These are phyloP conservation scores for Stercorarius parasiticus DNA, from an alignment of 2,113 vertebrate species.

Conservation along the genomic window DNA sequence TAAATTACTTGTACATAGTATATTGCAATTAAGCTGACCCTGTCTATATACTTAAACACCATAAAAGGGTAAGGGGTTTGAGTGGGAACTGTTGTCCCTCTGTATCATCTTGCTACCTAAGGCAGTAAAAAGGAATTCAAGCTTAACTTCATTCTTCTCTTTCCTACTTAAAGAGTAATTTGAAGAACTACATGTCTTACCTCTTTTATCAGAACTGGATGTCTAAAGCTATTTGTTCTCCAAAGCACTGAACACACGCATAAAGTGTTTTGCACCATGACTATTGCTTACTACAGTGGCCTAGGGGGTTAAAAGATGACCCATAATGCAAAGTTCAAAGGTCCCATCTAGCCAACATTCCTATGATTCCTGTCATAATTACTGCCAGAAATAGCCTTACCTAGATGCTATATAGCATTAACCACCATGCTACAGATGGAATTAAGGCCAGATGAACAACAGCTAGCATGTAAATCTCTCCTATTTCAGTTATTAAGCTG, in stretches of 20 bases:
- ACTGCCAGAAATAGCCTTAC: not conserved
- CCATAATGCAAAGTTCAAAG: not conserved
- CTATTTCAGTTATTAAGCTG: not conserved
- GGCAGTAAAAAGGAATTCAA: not conserved
- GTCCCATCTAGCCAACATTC: not conserved
- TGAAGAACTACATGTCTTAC: not conserved
- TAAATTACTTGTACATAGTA: not conserved
- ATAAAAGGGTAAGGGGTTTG: not conserved
- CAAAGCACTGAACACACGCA: not conserved
- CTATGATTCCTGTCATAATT: constrained; percentile 14
- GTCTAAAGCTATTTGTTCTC: not conserved
- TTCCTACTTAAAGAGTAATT: not conserved
- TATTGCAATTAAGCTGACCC: not conserved
- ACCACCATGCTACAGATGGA: not conserved
- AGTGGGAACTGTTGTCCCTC: not conserved
- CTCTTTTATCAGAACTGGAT: not conserved
- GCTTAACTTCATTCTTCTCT: not conserved
- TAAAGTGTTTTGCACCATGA: not conserved
- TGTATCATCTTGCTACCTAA: not conserved
- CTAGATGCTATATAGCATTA: not conserved
- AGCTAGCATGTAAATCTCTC: not conserved
- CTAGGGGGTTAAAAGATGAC: not conserved
- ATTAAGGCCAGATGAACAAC: not conserved
- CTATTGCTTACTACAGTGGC: not conserved
- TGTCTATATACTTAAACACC: not conserved